phyloP scores from a whole-genome alignment of 2,113 vertebrate genomes.

The Equus quagga region DNA sequence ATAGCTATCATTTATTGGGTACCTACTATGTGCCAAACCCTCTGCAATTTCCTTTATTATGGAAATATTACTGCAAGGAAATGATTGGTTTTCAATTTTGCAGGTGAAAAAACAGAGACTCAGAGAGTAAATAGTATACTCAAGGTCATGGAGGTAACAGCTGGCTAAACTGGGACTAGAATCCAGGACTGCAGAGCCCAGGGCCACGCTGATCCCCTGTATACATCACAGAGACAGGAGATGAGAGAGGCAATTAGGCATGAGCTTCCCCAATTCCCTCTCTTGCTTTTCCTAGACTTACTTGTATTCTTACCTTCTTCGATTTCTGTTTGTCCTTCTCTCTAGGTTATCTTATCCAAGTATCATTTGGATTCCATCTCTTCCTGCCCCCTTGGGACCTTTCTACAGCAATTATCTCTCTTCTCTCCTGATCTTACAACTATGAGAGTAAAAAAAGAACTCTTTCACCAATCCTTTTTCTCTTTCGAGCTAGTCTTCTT shows the following conservation, averaged over 20 bases:
- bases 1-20: not conserved
- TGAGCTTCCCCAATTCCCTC: not conserved
- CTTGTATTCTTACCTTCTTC: not conserved
- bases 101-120: not conserved
- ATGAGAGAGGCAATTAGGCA: not conserved
- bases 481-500: not conserved
- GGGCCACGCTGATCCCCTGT: not conserved
- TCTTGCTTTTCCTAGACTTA: not conserved
- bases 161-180: not conserved
- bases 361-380: not conserved
- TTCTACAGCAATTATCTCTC: not conserved
- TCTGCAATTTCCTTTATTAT: slow-evolving; percentile 2
- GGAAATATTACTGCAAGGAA: not conserved
- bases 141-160: not conserved
- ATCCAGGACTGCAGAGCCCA: not conserved
- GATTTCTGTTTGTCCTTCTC: not conserved
- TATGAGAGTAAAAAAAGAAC: not conserved
- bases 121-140: not conserved
- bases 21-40: not conserved
- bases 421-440: not conserved
- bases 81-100: not conserved
- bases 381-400: not conserved
- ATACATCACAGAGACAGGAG: not conserved
- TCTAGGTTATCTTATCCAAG: slow-evolving; percentile 16
- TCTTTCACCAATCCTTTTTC: not conserved